Evolutionary conservation across 2,797 vertebrate species (phyloP), one percentile per base, ranked within the genome.

Genomic region (Microtus californicus): DNA sequence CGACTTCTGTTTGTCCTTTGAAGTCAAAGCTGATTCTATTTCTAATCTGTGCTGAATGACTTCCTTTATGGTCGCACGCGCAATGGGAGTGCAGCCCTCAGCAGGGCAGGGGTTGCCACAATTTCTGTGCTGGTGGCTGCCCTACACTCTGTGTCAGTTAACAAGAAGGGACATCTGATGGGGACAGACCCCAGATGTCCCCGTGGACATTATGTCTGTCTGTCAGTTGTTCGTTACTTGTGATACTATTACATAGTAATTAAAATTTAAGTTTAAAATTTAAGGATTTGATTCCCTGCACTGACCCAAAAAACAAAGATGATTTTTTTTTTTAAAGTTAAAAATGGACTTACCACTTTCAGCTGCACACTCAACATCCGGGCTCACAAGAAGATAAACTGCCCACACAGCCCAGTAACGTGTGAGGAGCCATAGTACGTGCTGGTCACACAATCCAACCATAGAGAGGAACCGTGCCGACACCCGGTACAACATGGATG

Each of bases 21-120:
- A 96, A 96, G 96, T 93, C 56, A 85, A 85, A 85, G 80, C 78
- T 76, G 87, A 45, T 85, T 91, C 95, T 87, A 34, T 80, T 90
- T 94, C 94, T 95, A 89, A 86, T 95, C 91, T 77, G 65, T 0
- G 2, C 76, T 43, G 89, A 94, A 51, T 59, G 40, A 81, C 5
- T 59, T 51, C 71, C 89, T 73, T 82, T 59, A 85, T 8, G 63
- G 93, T n/a, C 80, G 37, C 93, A 76, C 0, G 1, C 0, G 51
- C 29, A 45, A 40, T 95, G 21, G 8, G 21, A 82, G 74, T 12
- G 10, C 85, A 45, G 83, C n/a, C 56, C 76, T 82, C 79, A 29
- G 65, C 40, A 17, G 82, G 65, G 79, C 17, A 1, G 8, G 54
- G 65, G 59, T 43, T 37, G 63, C 56, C 76, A 23, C 51, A 29